phyloP scores from a whole-genome alignment of 1,140 invertebrate genomes.

The Daktulosphaira vitifoliae region DNA sequence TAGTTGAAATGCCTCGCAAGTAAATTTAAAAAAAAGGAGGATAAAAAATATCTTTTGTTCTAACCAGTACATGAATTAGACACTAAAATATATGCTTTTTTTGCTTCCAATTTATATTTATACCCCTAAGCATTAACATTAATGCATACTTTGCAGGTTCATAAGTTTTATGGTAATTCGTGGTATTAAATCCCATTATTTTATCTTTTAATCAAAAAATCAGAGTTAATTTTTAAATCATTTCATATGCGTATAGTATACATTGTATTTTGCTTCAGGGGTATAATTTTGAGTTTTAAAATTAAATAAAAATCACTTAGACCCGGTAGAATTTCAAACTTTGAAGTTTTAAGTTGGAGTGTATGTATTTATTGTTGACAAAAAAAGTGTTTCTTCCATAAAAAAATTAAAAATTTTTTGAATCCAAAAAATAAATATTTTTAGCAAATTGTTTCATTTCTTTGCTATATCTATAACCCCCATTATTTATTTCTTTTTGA shows the following conservation, averaged over 20 bases:
- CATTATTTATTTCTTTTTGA: neutral
- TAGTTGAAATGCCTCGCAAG: no score
- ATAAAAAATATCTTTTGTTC: no score
- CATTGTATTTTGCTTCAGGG: neutral
- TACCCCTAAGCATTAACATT: neutral
- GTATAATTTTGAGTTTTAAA: slow-evolving; percentile 4
- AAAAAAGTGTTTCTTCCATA: neutral
- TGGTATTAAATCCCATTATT: neutral
- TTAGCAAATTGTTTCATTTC: neutral
- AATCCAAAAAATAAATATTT: neutral
- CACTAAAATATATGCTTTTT: neutral
- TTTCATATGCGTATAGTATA: neutral
- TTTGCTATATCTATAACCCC: neutral
- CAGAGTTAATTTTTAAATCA: neutral
- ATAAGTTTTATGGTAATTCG: neutral
- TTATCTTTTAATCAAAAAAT: neutral
- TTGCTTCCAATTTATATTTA: slow-evolving; percentile 1
- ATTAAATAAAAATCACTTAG: neutral
- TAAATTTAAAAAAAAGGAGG: no score
- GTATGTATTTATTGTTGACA: neutral
- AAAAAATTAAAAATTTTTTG: neutral
- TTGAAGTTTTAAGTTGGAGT: neutral
- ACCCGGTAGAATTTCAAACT: neutral
- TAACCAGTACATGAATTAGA: neutral
- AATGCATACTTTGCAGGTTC: neutral